phyloP scores from a whole-genome alignment of 2,797 vertebrate species.

The Onychomys leucogaster region DNA sequence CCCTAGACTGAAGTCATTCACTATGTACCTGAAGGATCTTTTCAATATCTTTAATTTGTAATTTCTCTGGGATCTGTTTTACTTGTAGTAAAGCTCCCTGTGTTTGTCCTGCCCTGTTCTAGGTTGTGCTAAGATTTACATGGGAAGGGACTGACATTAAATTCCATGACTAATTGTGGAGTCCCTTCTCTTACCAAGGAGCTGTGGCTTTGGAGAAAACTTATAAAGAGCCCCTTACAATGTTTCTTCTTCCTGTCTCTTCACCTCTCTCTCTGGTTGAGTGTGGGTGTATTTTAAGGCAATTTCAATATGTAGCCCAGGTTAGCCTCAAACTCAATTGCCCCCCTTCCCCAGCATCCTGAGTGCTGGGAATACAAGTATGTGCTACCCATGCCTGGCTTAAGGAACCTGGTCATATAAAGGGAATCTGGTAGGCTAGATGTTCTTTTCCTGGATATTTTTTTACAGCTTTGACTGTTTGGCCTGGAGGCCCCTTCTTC shows the following conservation, averaged over 20 bases:
- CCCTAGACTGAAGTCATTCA: not conserved
- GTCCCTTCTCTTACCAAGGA: slow-evolving; percentile 17
- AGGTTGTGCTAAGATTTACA: slow-evolving; percentile 42
- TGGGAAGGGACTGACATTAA: slow-evolving; percentile 47
- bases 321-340: not conserved
- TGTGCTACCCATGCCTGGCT: not conserved
- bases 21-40: not conserved
- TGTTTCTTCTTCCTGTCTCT: not conserved
- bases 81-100: not conserved
- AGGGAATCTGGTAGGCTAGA: not conserved
- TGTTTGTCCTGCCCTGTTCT: not conserved
- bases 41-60: not conserved
- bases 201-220: slow-evolving; percentile 39
- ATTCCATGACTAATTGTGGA: slow-evolving; percentile 55
- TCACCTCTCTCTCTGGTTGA: not conserved
- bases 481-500: no score
- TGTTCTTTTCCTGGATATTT: not conserved
- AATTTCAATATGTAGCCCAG: not conserved
- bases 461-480: not conserved
- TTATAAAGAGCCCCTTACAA: not conserved
- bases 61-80: not conserved
- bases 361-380: not conserved
- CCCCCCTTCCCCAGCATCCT: not conserved
- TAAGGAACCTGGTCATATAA: not conserved
- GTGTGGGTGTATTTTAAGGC: not conserved